Conservation (phyloP, 2,797 vertebrate species). For the Eulemur coronatus region DNA sequence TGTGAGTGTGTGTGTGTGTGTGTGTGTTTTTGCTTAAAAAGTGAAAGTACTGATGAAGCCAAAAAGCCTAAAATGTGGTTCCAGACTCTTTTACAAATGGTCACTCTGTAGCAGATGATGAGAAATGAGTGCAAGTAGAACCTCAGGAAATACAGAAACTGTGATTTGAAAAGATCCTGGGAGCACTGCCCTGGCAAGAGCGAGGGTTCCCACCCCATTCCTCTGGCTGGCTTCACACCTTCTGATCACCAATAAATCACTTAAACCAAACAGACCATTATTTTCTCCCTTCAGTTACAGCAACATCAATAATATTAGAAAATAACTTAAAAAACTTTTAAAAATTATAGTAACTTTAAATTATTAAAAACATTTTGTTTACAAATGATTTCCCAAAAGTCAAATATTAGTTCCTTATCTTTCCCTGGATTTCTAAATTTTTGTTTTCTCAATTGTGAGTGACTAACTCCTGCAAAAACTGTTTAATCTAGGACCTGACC, state of each 20-base stretch:
- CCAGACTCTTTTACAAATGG: neutral
- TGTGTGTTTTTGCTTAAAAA: neutral
- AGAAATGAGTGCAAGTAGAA: neutral
- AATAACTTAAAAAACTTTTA: neutral
- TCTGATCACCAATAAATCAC: neutral
- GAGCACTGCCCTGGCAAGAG: neutral
- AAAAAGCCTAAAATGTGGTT: neutral
- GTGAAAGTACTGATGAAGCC: neutral
- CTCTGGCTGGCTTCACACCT: neutral
- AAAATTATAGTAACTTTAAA: neutral
- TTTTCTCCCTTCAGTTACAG: neutral
- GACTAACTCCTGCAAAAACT: neutral
- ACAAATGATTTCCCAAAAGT: neutral
- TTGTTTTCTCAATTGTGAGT: neutral
- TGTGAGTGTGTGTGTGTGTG: neutral
- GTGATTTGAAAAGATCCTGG: neutral
- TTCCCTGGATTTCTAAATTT: neutral
- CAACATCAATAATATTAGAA: neutral
- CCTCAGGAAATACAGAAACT: neutral
- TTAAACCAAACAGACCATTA: neutral
- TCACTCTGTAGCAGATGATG: neutral
- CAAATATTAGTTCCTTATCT: neutral
- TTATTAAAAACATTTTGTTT: neutral
- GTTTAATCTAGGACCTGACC: neutral
- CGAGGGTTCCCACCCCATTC: neutral